phyloP scores from a whole-genome alignment of 2,888 invertebrate genomes.

The Cheiracanthium punctorium region DNA sequence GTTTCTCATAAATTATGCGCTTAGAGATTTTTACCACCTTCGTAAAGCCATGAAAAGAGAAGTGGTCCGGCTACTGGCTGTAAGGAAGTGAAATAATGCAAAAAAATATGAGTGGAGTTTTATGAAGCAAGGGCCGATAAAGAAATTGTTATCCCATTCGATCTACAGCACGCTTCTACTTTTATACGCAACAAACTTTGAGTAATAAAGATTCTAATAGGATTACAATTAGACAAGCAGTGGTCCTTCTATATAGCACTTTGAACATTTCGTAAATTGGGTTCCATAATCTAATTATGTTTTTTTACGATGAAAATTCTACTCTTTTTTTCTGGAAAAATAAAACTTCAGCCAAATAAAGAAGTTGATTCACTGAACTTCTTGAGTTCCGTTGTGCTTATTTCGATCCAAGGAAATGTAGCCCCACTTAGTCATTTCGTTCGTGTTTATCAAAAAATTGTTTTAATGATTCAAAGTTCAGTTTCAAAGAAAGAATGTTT shows the following conservation, averaged over 20 bases:
- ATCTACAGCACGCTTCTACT: background rate
- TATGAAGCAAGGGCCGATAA: background rate
- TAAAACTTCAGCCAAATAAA: no score
- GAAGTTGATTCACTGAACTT: no score
- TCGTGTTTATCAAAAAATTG: no score
- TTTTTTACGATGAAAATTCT: no score
- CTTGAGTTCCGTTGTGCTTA: no score
- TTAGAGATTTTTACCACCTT: slow-evolving; percentile 63
- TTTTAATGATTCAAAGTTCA: no score
- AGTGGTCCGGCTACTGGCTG: slow-evolving; percentile 44
- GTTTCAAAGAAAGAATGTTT: no score
- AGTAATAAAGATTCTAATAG: background rate
- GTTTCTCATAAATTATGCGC: slow-evolving; percentile 62
- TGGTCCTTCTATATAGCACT: background rate
- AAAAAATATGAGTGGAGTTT: background rate
- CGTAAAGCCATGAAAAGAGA: slow-evolving; percentile 17
- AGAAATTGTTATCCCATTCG: background rate
- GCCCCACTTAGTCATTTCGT: no score
- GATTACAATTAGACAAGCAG: background rate
- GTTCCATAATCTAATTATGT: no score
- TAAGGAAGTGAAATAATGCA: background rate
- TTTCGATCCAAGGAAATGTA: no score
- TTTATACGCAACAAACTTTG: background rate
- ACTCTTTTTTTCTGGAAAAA: no score
- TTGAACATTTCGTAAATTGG: background rate